Evolutionary conservation across 2,797 vertebrate species (phyloP).

Genomic region (Sebastes trivittatus): DNA sequence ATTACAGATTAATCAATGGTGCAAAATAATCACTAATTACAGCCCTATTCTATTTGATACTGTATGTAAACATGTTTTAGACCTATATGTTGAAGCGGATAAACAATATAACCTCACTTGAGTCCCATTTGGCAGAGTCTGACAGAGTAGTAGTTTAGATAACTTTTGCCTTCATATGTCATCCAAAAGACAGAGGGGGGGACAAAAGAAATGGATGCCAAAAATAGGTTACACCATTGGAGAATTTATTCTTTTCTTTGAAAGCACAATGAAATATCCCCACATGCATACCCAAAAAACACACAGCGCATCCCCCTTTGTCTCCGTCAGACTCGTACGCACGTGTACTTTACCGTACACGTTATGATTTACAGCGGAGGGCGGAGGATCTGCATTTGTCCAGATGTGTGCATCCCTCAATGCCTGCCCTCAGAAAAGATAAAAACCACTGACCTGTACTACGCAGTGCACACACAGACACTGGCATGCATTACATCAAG

Average conservation of each 20-base stretch:
- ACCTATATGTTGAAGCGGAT: background rate
- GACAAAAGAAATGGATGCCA: background rate
- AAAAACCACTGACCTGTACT: constrained; percentile 79
- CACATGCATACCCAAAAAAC: constrained; percentile 31
- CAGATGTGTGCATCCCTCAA: constrained; percentile 81
- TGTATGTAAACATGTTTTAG: background rate
- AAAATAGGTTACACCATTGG: constrained; percentile 12
- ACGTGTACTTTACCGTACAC: constrained; percentile 56
- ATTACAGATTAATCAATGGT: background rate
- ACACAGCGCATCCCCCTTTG: constrained; percentile 49
- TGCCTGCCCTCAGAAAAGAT: constrained; percentile 77
- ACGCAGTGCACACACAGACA: constrained; percentile 68
- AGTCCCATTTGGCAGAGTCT: background rate
- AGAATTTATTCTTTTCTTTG: constrained; percentile 31
- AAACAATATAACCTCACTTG: background rate
- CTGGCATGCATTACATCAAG: constrained; percentile 81
- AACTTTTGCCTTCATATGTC: constrained; percentile 24
- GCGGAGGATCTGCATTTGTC: constrained; percentile 76
- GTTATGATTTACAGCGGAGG: constrained; percentile 72
- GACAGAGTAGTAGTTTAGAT: constrained; percentile 37
- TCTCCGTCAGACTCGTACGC: constrained; percentile 49
- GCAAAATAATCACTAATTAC: background rate
- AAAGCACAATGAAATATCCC: constrained; percentile 41
- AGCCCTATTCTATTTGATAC: background rate
- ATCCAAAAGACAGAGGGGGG: background rate